Evolutionary conservation across 2,797 vertebrate species (phyloP), one percentile per base, ranked within the genome.

Genomic region (Artibeus jamaicensis): DNA sequence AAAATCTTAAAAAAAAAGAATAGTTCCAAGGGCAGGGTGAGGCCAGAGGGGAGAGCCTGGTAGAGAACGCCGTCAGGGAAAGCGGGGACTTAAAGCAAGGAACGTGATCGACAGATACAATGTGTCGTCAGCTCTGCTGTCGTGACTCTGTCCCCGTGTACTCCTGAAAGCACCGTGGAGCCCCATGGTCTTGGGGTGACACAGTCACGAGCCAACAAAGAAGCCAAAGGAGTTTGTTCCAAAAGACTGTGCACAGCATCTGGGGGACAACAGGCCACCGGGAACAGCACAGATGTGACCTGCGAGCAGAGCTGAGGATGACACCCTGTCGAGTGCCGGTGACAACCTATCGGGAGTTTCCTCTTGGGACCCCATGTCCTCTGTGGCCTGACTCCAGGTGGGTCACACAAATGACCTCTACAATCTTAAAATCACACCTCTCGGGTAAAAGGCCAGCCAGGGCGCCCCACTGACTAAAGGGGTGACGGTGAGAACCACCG

Each of bases 401-500:
- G 44, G 37, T 29, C 21, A 16, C 44, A 74, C 16, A 62, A 76
- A 9, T 9, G 18, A 21, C 29, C 21, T 46, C 39, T 44, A 18
- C 5, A 53, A 24, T 46, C 67, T 12, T 79, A 21, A 81, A 59
- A 42, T 16, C 59, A 1, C 5, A 14, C 24, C 18, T 10, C 15
- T 53, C 68, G 6, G 19, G 32, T 42, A 18, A 9, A 50, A 32
- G 10, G 29, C 14, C 46, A 15, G 4, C 67, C 18, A 1, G 9
- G 21, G 29, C 39, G 21, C 46, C 32, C 6, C 12, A 12, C 37
- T 24, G 48, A 19, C 7, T 24, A 5, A 4, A 74, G 26, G 14
- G 14, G 14, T 2, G n/a, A 62, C 10, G 12, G 32, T 3, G 4
- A 48, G 2, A 11, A 3, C 4, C 0, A 3, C 10, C 39, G 1